phyloP scores from a whole-genome alignment of 35 echinoderm and acorn worm genomes.

The Apostichopus japonicus region DNA sequence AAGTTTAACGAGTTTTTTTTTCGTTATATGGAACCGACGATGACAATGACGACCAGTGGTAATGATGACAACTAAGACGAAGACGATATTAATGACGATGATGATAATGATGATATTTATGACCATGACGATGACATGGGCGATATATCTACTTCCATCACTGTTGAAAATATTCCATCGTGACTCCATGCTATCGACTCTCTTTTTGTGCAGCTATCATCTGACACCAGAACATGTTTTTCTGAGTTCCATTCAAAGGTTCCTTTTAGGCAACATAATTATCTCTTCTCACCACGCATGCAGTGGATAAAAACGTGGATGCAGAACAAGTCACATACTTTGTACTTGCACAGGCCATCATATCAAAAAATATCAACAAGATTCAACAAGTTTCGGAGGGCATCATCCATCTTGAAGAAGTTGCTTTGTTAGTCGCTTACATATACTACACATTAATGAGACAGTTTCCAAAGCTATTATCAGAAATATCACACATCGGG shows the following conservation, averaged over 20 bases:
- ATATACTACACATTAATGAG: background rate
- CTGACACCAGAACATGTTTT: conserved; percentile 58
- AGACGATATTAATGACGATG: too few relatives aligned
- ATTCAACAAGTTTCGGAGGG: background rate
- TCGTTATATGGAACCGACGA: background rate
- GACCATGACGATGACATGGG: too few relatives aligned
- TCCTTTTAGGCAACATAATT: conserved; percentile 50
- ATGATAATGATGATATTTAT: too few relatives aligned
- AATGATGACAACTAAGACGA: too few relatives aligned
- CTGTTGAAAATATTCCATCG: too few relatives aligned
- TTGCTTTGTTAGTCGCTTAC: background rate
- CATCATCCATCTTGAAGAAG: background rate
- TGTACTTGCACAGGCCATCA: conserved; percentile 24
- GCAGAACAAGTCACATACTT: background rate
- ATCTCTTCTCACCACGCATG: conserved; percentile 62
- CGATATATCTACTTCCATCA: too few relatives aligned
- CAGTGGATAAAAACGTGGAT: conserved; percentile 57
- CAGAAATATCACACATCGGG: conserved; percentile 16
- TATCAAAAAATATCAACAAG: conserved; percentile 26
- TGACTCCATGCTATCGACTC: too few relatives aligned
- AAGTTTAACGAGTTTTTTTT: background rate
- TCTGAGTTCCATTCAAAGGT: conserved; percentile 52
- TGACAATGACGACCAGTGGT: too few relatives aligned
- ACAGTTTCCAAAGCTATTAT: background rate
- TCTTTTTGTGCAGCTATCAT: conserved; percentile 47